Evolutionary conservation across 2,888 invertebrate species (phyloP).

Genomic region (Meganola albula): DNA sequence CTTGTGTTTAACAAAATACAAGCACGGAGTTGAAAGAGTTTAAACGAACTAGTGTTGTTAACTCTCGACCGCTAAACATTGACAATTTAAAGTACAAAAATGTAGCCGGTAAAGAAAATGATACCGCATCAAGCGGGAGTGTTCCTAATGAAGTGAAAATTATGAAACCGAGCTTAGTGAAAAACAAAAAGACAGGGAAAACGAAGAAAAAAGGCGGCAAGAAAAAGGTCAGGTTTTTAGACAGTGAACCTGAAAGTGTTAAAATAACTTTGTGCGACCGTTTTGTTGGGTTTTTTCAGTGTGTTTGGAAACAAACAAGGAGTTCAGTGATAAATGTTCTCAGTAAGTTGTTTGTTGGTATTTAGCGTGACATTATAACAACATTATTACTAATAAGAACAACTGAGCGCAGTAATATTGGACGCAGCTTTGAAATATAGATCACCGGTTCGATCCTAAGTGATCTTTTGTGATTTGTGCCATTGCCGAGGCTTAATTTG

Average conservation of each 20-base stretch:
- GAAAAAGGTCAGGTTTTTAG: conserved; percentile 63
- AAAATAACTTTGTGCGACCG: conserved; percentile 46
- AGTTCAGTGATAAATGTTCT: conserved; percentile 45
- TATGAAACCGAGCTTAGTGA: conserved; percentile 53
- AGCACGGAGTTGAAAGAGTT: conserved; percentile 48
- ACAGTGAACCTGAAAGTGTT: conserved; percentile 36
- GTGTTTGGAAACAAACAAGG: conserved; percentile 52
- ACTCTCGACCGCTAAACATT: conserved; percentile 34
- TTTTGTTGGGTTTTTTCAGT: conserved; percentile 48
- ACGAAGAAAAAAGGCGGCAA: conserved; percentile 37
- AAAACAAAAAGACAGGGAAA: conserved; percentile 43
- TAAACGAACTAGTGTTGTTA: conserved; percentile 26
- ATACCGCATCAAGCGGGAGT: conserved; percentile 25
- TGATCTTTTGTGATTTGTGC: too few species aligned
- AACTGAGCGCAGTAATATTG: too few species aligned
- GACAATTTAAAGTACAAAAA: conserved; percentile 42
- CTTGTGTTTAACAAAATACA: conserved; percentile 25
- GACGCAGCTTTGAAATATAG: too few species aligned
- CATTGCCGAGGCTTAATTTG: too few species aligned
- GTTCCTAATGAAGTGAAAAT: conserved; percentile 35
- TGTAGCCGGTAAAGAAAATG: conserved; percentile 35
- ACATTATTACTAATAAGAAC: too few species aligned
- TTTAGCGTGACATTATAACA: too few species aligned
- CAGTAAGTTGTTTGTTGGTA: conserved; percentile 46
- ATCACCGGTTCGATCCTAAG: too few species aligned